phyloP scores from a whole-genome alignment of 2,888 invertebrate species.

The Hemistola chrysoprasaria region DNA sequence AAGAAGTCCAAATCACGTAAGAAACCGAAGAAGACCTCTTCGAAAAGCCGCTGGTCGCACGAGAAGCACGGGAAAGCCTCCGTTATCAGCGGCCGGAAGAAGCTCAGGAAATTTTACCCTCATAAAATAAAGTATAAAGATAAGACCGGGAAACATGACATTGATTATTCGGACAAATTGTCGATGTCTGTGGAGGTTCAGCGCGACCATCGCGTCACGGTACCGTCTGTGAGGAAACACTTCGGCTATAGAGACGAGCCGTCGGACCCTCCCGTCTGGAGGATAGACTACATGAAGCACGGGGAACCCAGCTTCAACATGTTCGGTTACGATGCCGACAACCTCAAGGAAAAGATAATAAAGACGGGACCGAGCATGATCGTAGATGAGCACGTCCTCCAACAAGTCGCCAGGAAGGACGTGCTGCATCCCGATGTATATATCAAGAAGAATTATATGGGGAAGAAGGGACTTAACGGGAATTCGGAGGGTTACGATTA shows the following conservation, averaged over 20 bases:
- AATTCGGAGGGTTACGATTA: constrained; percentile 44
- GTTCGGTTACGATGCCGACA: constrained; percentile 43
- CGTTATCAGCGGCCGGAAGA: constrained; percentile 51
- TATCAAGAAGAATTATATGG: constrained; percentile 59
- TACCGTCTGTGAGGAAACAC: constrained; percentile 35
- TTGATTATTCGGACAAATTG: constrained; percentile 55
- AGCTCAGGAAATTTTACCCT: constrained; percentile 66
- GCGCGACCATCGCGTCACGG: constrained; percentile 35
- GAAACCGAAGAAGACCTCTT: constrained; percentile 20
- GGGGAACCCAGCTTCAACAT: constrained; percentile 58
- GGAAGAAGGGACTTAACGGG: constrained; percentile 36
- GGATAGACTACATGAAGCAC: constrained; percentile 70
- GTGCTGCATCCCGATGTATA: constrained; percentile 65
- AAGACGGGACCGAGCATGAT: constrained; percentile 50
- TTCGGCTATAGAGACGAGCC: constrained; percentile 46
- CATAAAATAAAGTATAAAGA: constrained; percentile 72
- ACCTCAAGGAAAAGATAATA: constrained; percentile 50
- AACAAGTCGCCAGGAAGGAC: constrained; percentile 48
- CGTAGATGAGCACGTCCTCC: constrained; percentile 42
- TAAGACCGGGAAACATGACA: constrained; percentile 35
- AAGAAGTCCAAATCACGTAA: constrained; percentile 19
- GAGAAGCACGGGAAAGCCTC: constrained; percentile 31
- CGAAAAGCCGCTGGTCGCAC: constrained; percentile 34
- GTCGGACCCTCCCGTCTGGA: constrained; percentile 56
- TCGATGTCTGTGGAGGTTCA: constrained; percentile 64